Evolutionary conservation across 2,797 vertebrate genomes (phyloP).

Genomic region (Falco peregrinus): DNA sequence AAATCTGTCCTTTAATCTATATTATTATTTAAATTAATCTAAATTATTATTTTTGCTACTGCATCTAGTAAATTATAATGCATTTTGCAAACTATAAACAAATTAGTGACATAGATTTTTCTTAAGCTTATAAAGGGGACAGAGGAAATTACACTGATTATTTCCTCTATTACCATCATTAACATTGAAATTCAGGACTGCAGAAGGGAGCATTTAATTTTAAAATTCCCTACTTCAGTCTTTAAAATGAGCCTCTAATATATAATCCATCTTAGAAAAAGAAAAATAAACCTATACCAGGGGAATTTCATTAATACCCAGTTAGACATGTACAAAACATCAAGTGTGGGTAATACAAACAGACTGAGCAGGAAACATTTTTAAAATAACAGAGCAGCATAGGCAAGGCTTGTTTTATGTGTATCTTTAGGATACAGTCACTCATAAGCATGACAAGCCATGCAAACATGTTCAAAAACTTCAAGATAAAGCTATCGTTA

Average conservation of each 20-base stretch:
- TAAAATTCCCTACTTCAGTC: not conserved
- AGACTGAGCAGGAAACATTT: not conserved
- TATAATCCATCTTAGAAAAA: not conserved
- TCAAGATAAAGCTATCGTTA: not conserved
- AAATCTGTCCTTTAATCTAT: not conserved
- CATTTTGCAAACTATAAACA: not conserved
- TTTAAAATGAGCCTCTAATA: not conserved
- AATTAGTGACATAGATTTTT: constrained; percentile 35
- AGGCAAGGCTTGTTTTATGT: not conserved
- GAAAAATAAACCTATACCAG: not conserved
- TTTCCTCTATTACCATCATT: constrained; percentile 1
- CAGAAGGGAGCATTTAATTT: constrained; percentile 8
- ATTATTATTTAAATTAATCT: not conserved
- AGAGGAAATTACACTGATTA: constrained; percentile 34
- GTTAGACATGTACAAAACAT: not conserved
- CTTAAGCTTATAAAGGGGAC: not conserved
- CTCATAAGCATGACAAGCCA: not conserved
- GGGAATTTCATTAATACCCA: not conserved
- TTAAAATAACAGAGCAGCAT: not conserved
- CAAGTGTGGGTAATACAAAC: not conserved
- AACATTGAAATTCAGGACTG: not conserved
- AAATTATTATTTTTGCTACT: not conserved
- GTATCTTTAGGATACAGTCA: not conserved
- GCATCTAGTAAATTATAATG: not conserved
- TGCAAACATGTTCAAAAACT: not conserved